Base-by-base conservation (phyloP, 2,888 invertebrate genomes). In the Campoplex nolae region DNA sequence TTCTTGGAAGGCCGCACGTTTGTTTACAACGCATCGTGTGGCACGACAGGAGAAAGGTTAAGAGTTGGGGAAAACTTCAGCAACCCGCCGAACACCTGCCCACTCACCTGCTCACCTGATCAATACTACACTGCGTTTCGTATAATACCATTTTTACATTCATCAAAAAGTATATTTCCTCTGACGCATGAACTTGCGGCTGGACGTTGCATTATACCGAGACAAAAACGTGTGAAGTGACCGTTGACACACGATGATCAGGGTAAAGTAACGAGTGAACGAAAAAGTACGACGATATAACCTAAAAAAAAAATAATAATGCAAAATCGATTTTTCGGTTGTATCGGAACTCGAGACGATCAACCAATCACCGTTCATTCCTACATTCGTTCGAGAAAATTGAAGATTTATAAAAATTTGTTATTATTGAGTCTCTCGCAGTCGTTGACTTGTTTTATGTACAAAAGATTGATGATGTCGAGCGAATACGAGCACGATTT, bases 401-500 rank as follows among this genome's bases (percentile, higher is more conserved):
- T 65, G 45, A 83, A 83, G 42, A 83, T 87, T 51, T 85, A 87
- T 76, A 87, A 85, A 35, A 87, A 87, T 82, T 76, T 87, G 23
- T 73, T 83, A 76, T 38, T 83, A 4, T 18, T 83, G 48, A 54
- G 84, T 48, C 35, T 85, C 18, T 85, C 84, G 42, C 87, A 83
- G 35, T 84, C 54, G 4, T 28, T 42, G 4, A 62, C 83, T 48
- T 67, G 58, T 62, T 51, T 79, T 0, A 87, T 83, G 83, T 85
- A 87, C 73, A 87, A 87, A 58, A 56, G 32, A 23, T 67, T 85
- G 58, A 87, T 87, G 87, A 85, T 85, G 79, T 38, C 85, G 51
- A 65, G 83, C 3, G 84, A 83, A 18, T 87, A 87, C 85, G 87
- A 85, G n/a, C 87, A 87, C 51, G 79, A 87, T 78, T 85, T 85